Evolutionary conservation across 2,797 vertebrate genomes (phyloP), one percentile per base, ranked within the genome.

Genomic region (Esox masquinongy): DNA sequence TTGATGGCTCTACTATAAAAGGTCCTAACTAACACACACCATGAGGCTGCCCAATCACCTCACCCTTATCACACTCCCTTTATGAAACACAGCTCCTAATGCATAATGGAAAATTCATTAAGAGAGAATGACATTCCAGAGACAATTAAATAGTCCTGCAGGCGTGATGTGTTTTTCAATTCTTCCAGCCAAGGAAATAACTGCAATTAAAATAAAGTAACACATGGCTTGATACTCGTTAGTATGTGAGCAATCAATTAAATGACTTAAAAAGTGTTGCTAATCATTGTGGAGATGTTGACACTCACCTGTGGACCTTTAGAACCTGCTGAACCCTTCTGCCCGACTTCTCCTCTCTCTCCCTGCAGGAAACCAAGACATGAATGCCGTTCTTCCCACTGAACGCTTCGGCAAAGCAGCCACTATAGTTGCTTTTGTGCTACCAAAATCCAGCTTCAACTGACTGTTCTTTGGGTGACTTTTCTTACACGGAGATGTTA

Each of bases 261-360:
- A 22, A 72, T 64, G n/a, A 19, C 34, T 71, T 39, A 66, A 26
- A 31, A 50, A 24, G 3, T 11, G 31, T 74, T 72, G 39, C 16
- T 36, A 11, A 43, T 53, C 29, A 8, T 50, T n/a, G 53, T 70
- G 22, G 43, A 61, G 53, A n/a, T 34, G 74, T 7, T 51, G 56
- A 68, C 19, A 88, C 91, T 74, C 68, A 93, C 91, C 83, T 77
- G 79, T 66, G 53, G 34, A 83, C 92, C 92, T 61, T 85, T 86
- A 16, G 61, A 66, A 74, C 93, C 94, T 56, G 87, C 77, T 31
- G 79, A 75, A 83, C 94, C 94, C 76, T 79, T 89, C 16, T 79
- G 89, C 9, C 94, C 94, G 50, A 79, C 84, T 19, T 74, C 66
- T 16, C 94, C 93, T n/a, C 14, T 78, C 67, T 86, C 87, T 53